Evolutionary conservation across 2,888 invertebrate species (phyloP).

Genomic region (Cosmorhoe ocellata): DNA sequence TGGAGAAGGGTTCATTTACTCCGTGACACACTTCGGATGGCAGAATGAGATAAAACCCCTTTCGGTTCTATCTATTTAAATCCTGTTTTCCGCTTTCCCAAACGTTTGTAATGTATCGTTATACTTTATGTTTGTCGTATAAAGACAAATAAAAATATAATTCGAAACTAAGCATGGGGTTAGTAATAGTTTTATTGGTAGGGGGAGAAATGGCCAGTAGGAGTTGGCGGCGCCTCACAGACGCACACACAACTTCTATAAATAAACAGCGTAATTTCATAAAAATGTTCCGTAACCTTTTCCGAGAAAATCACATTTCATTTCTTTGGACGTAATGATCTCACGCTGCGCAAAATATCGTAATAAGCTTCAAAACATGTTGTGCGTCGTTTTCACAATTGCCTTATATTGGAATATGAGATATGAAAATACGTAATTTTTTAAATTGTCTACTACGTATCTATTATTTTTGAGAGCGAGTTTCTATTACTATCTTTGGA

Average conservation of each 20-base stretch:
- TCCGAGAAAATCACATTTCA: slow-evolving; percentile 24
- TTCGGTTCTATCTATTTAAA: slow-evolving; percentile 54
- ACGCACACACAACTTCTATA: slow-evolving; percentile 36
- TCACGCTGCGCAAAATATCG: slow-evolving; percentile 34
- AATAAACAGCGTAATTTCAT: slow-evolving; percentile 29
- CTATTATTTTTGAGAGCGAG: too few species aligned
- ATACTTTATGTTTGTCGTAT: slow-evolving; percentile 41
- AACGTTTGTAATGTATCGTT: slow-evolving; percentile 15
- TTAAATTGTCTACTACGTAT: too few species aligned
- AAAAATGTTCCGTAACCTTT: slow-evolving; percentile 25
- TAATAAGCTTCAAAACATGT: slow-evolving; percentile 33
- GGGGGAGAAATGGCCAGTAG: slow-evolving; percentile 44
- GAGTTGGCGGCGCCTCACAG: slow-evolving; percentile 60
- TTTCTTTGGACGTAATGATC: slow-evolving; percentile 35
- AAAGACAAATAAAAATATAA: slow-evolving; percentile 55
- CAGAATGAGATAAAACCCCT: slow-evolving; percentile 64
- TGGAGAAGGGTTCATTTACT: slow-evolving; percentile 74
- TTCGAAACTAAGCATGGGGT: slow-evolving; percentile 39
- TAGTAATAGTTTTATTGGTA: slow-evolving; percentile 52
- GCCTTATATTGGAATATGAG: slow-evolving; percentile 14
- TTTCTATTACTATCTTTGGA: too few species aligned
- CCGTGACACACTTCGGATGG: slow-evolving; percentile 71
- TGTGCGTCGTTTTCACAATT: slow-evolving; percentile 25
- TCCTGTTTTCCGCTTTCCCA: slow-evolving; percentile 56
- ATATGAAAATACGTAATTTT: background rate